A percentile compares a stretch with the other conserved stretches of the same genome.
phyloP scores from a whole-genome alignment of 2,113 vertebrate species.

The Cyanoramphus novaezelandiae region DNA sequence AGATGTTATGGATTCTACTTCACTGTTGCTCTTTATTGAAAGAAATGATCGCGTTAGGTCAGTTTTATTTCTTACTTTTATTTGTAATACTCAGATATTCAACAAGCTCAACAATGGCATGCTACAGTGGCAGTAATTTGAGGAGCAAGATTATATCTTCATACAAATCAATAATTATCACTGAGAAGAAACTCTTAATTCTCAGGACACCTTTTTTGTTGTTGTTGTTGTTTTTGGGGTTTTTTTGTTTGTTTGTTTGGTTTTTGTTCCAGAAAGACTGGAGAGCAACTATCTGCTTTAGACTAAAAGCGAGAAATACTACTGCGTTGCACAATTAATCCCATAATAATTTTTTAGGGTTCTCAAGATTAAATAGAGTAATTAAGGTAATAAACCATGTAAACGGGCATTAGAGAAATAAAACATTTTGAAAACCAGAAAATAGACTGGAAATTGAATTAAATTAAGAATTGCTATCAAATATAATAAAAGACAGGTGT shows the following conservation, averaged over 20 bases:
- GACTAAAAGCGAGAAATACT: constrained; percentile 24
- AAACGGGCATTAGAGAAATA: constrained; percentile 54
- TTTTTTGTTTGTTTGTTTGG: not conserved
- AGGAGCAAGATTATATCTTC: not conserved
- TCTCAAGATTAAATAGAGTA: constrained; percentile 61
- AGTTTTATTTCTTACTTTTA: not conserved
- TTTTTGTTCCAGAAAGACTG: constrained; percentile 20
- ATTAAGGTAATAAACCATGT: constrained; percentile 60
- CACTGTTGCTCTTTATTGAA: not conserved
- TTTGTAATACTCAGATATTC: not conserved
- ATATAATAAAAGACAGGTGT: constrained; percentile 71
- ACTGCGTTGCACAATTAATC: constrained; percentile 61
- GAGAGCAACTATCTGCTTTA: constrained; percentile 25
- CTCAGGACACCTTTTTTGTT: not conserved
- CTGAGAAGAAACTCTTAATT: constrained; percentile 30
- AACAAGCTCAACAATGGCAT: not conserved
- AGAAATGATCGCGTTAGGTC: not conserved
- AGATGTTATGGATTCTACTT: not conserved
- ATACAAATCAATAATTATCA: constrained; percentile 22
- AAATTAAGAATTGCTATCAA: constrained; percentile 58
- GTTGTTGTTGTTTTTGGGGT: too few species aligned
- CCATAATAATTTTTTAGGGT: constrained; percentile 54
- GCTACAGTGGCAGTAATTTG: not conserved
- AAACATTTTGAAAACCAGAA: constrained; percentile 22
- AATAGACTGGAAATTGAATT: constrained; percentile 22